These are phyloP conservation scores for Heliconius hewitsoni DNA, from an alignment of 1,140 invertebrate species.

Conservation along the genomic window DNA sequence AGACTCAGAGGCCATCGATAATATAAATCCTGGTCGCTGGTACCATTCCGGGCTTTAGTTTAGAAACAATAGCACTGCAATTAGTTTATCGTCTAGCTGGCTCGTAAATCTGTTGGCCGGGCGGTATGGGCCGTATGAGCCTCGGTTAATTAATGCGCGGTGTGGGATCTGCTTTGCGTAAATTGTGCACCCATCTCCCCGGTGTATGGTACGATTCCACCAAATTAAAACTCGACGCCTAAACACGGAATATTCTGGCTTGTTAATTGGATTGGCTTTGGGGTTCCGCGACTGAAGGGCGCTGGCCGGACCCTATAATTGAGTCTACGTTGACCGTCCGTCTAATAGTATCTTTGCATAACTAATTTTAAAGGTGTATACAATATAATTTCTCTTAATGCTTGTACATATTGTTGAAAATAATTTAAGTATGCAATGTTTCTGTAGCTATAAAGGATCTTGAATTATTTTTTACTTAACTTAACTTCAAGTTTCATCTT, in stretches of 20 bases:
- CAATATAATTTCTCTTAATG: no score
- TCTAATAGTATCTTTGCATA: neutral
- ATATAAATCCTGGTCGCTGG: conserved; percentile 20
- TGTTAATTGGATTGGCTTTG: conserved; percentile 26
- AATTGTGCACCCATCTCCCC: conserved; percentile 73
- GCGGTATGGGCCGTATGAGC: conserved; percentile 74
- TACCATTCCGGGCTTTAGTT: conserved; percentile 42
- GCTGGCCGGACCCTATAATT: neutral
- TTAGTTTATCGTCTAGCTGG: conserved; percentile 78
- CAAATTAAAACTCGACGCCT: conserved; percentile 70
- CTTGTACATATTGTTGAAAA: no score
- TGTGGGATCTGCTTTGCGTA: conserved; percentile 65
- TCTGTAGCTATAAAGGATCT: no score
- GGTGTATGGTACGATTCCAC: conserved; percentile 65
- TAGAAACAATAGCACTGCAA: conserved; percentile 78
- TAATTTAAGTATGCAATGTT: no score
- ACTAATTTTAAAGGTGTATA: neutral
- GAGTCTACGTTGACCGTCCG: neutral
- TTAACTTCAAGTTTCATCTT: no score
- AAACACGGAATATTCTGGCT: conserved; percentile 37
- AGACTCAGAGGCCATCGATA: conserved; percentile 19
- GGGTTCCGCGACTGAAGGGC: neutral
- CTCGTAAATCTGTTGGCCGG: conserved; percentile 75
- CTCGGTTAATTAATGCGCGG: conserved; percentile 77
- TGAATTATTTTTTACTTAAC: no score